Evolutionary conservation across 2,888 invertebrate genomes (phyloP).

Genomic region (Leptopilina myrica): DNA sequence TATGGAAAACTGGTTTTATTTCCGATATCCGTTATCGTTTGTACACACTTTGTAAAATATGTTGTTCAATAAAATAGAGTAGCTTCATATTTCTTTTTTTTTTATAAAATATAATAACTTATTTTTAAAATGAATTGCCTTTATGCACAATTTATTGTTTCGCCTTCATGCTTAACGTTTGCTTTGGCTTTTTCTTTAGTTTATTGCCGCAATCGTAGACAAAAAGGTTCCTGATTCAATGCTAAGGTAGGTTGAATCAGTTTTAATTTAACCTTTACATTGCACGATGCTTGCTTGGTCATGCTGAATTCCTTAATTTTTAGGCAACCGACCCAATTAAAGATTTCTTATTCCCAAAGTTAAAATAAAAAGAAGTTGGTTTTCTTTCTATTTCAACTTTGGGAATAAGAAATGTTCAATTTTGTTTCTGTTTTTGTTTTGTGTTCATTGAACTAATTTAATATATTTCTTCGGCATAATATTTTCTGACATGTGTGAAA

Average conservation of each 20-base stretch:
- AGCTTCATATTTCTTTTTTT: neutral
- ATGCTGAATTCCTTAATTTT: neutral
- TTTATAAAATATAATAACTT: neutral
- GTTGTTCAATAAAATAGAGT: neutral
- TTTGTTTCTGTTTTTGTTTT: no score
- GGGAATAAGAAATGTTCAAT: neutral
- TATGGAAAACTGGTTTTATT: no score
- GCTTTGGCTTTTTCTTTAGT: slow-evolving; percentile 25
- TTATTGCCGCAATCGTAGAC: slow-evolving; percentile 4
- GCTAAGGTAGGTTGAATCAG: slow-evolving; percentile 12
- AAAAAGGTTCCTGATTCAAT: slow-evolving; percentile 16
- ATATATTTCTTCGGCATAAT: no score
- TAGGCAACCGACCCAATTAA: neutral
- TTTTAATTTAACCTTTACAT: neutral
- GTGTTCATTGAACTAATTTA: no score
- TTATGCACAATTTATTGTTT: slow-evolving; percentile 1
- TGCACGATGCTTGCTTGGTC: neutral
- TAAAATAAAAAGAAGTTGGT: neutral
- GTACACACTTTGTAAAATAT: no score
- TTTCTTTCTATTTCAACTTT: no score
- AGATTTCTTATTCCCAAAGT: neutral
- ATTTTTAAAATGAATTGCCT: neutral
- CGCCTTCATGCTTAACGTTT: neutral
- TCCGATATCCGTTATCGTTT: no score
- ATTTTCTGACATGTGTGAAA: no score